Conservation (phyloP, 2,888 invertebrate genomes). For the Plutella xylostella region DNA sequence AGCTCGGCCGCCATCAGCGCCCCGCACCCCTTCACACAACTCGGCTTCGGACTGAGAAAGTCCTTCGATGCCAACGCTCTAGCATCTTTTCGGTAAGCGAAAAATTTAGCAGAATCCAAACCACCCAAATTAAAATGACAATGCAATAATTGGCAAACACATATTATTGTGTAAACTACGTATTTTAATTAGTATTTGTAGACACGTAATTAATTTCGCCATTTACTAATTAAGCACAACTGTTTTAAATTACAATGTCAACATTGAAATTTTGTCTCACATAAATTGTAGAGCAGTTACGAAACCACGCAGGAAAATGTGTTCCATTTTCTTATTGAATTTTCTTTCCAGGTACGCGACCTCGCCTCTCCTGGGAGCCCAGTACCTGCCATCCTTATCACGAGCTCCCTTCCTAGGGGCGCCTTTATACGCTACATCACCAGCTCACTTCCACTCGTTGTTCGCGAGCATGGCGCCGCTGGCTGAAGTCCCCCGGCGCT, state of each 20-base stretch:
- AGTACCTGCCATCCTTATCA: slow-evolving; percentile 50
- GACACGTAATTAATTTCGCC: no score
- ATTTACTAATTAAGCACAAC: no score
- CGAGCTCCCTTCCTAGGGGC: slow-evolving; percentile 52
- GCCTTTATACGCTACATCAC: slow-evolving; percentile 55
- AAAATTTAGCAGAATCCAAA: no score
- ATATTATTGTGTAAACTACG: no score
- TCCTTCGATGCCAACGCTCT: slow-evolving; percentile 76
- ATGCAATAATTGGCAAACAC: no score
- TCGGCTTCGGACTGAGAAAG: slow-evolving; percentile 80
- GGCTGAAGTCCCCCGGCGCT: slow-evolving; percentile 27
- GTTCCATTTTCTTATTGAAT: no score
- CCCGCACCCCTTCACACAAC: slow-evolving; percentile 80
- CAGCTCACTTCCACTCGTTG: slow-evolving; percentile 84
- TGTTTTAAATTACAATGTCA: no score
- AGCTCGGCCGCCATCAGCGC: slow-evolving; percentile 77
- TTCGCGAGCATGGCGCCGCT: slow-evolving; percentile 79
- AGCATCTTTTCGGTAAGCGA: slow-evolving; percentile 75
- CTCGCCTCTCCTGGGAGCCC: slow-evolving; percentile 50
- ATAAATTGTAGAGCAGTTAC: no score
- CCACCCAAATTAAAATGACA: no score
- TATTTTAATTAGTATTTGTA: no score
- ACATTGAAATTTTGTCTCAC: no score
- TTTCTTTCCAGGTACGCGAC: slow-evolving; percentile 44
- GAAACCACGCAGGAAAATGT: no score